These are phyloP conservation scores for Sepiola atlantica DNA, from an alignment of 2,888 invertebrate genomes.

Conservation along the genomic window DNA sequence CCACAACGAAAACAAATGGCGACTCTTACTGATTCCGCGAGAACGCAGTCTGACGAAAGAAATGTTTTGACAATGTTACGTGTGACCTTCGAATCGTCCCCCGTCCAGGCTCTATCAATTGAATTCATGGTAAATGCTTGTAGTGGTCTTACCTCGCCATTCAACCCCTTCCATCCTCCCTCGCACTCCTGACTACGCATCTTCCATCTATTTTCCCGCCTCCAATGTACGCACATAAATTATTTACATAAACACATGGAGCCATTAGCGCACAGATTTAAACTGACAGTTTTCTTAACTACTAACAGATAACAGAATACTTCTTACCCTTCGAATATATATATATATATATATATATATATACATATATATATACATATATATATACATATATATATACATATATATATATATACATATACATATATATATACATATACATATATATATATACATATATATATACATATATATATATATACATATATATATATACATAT, in stretches of 20 bases:
- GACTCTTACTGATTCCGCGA: conserved; percentile 18
- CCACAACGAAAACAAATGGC: conserved; percentile 13
- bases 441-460: not conserved
- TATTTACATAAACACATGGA: not conserved
- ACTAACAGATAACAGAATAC: not conserved
- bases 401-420: not conserved
- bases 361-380: not conserved
- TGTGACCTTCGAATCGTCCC: not conserved
- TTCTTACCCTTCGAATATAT: not conserved
- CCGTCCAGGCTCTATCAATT: not conserved
- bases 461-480: not conserved
- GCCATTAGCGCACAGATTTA: not conserved
- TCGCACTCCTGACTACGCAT: not conserved
- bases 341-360: not conserved
- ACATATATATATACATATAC: not conserved
- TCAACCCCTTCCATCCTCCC: not conserved
- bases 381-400: too few species aligned
- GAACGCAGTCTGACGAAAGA: not conserved
- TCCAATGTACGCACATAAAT: not conserved
- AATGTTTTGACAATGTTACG: conserved; percentile 10
- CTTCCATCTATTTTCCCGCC: not conserved
- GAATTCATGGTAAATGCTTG: not conserved
- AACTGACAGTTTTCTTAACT: not conserved
- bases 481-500: not conserved
- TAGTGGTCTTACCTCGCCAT: not conserved